A percentile compares a stretch with the other conserved stretches of the same genome.
phyloP scores from a whole-genome alignment of 2,797 vertebrate species.

The Rhabdophis nuchalis region DNA sequence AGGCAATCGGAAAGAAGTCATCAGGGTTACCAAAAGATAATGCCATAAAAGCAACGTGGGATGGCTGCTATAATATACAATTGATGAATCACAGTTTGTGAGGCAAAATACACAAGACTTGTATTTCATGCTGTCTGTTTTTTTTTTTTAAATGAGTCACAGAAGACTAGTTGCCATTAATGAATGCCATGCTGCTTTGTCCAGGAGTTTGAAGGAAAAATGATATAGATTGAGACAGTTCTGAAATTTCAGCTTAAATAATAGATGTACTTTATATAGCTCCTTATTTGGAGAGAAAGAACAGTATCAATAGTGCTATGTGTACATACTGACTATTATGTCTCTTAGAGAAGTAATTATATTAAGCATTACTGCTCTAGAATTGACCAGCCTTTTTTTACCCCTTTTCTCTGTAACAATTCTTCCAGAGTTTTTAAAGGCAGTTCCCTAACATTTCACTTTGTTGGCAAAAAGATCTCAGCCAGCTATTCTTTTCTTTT shows the following conservation, averaged over 20 bases:
- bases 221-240: neutral
- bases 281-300: neutral
- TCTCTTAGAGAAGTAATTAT: neutral
- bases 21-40: neutral
- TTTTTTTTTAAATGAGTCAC: neutral
- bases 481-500: constrained; percentile 5
- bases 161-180: neutral
- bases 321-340: neutral
- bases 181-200: neutral
- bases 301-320: neutral
- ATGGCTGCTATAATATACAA: neutral
- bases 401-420: neutral
- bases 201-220: neutral
- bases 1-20: constrained; percentile 20
- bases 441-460: neutral
- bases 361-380: neutral
- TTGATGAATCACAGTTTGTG: neutral
- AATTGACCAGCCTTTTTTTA: neutral
- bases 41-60: neutral
- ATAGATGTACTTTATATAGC: neutral
- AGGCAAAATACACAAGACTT: neutral
- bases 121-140: neutral
- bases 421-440: neutral
- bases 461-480: neutral
- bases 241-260: neutral